These are phyloP conservation scores for Zaprionus vittiger DNA, from an alignment of 1,140 invertebrate genomes.

Conservation along the genomic window DNA sequence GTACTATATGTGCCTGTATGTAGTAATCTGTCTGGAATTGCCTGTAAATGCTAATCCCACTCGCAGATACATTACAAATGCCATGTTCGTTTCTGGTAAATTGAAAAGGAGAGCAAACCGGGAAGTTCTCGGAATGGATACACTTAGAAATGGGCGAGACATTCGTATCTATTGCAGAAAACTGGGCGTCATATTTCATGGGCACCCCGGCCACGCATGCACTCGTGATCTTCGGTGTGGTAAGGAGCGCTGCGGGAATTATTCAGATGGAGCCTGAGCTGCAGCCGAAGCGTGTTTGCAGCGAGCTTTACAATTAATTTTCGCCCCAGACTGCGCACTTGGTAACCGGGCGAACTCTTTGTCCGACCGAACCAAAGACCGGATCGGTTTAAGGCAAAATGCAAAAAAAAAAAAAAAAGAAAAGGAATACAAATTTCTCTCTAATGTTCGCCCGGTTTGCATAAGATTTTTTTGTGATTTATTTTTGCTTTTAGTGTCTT, in stretches of 20 bases:
- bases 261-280: conserved; percentile 40
- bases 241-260: conserved; percentile 36
- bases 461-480: conserved; percentile 58
- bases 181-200: conserved; percentile 70
- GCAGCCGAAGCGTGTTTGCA: conserved; percentile 35
- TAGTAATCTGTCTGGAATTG: conserved; percentile 42
- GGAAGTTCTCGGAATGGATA: conserved; percentile 20
- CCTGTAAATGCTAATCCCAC: conserved; percentile 47
- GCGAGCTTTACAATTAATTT: conserved; percentile 58
- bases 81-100: conserved; percentile 4
- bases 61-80: conserved; percentile 37
- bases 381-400: conserved; percentile 26
- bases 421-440: conserved; percentile 50
- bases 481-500: conserved; percentile 78
- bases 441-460: conserved; percentile 63
- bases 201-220: conserved; percentile 34
- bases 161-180: conserved; percentile 51
- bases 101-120: not conserved
- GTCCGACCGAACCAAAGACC: conserved; percentile 19
- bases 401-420: not conserved
- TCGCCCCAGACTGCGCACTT: conserved; percentile 29
- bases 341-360: conserved; percentile 17
- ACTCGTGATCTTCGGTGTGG: not conserved
- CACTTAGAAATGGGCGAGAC: conserved; percentile 45
- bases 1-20: not conserved